Evolutionary conservation across 2,888 invertebrate genomes (phyloP).

Genomic region (Andrena dorsata): DNA sequence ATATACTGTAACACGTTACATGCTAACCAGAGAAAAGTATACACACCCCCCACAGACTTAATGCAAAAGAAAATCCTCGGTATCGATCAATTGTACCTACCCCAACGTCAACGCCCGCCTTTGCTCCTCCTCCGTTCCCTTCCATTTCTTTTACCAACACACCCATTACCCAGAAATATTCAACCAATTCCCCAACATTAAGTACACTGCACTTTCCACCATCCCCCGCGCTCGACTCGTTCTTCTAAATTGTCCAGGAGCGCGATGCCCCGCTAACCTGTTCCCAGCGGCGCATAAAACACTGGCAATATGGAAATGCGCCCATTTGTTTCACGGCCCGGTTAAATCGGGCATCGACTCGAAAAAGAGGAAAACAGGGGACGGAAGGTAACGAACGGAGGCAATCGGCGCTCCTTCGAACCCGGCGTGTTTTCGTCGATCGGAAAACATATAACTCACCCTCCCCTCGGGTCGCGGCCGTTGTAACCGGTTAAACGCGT

Average conservation of each 20-base stretch:
- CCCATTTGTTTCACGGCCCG: neutral
- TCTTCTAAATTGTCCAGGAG: neutral
- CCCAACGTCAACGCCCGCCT: too few species aligned
- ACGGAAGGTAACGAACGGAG: constrained; percentile 30
- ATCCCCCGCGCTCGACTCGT: neutral
- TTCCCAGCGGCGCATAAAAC: constrained; percentile 12
- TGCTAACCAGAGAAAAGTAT: too few species aligned
- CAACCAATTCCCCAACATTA: neutral
- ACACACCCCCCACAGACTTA: too few species aligned
- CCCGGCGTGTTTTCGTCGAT: constrained; percentile 45
- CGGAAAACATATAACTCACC: constrained; percentile 63
- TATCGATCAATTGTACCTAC: too few species aligned
- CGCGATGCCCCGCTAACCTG: neutral
- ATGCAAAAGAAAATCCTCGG: too few species aligned
- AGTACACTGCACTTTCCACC: neutral
- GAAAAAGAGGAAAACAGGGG: neutral
- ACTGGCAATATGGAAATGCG: constrained; percentile 24
- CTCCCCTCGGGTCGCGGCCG: constrained; percentile 7
- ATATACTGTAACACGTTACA: neutral
- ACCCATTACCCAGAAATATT: neutral
- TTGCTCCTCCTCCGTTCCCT: neutral
- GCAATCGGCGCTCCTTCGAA: constrained; percentile 36
- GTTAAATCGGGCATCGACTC: constrained; percentile 23
- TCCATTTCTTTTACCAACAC: neutral
- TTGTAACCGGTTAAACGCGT: constrained; percentile 59